phyloP scores from a whole-genome alignment of 2,113 vertebrate species.

The Furnarius figulus region DNA sequence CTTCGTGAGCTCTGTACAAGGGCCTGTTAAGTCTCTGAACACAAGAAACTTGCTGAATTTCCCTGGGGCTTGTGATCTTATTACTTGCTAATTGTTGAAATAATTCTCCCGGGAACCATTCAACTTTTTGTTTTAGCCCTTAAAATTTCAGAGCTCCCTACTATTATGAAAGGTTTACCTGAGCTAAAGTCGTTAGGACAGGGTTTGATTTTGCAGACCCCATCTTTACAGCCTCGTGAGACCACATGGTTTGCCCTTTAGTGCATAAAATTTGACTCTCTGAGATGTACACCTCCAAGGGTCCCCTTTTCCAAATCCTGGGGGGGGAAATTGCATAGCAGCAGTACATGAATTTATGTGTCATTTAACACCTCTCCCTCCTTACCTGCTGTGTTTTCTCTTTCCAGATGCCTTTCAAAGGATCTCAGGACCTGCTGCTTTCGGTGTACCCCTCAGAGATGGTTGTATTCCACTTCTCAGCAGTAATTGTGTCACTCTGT shows the following conservation, averaged over 20 bases:
- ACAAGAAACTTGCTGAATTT: slow-evolving; percentile 18
- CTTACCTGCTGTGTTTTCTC: not conserved
- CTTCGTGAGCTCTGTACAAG: not conserved
- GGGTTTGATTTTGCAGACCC: not conserved
- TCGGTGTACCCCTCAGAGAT: not conserved
- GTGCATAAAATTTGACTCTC: not conserved
- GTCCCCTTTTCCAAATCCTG: not conserved
- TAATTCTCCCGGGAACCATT: slow-evolving; percentile 7
- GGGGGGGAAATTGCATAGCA: not conserved
- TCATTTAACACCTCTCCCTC: not conserved
- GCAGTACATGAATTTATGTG: not conserved
- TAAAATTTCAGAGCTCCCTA: slow-evolving; percentile 3
- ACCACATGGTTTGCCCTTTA: not conserved
- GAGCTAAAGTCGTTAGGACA: slow-evolving; percentile 2
- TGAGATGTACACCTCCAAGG: not conserved
- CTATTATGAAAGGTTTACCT: not conserved
- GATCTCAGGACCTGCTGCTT: not conserved
- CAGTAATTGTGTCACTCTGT: not conserved
- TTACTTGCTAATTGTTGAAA: not conserved
- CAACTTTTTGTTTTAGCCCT: not conserved
- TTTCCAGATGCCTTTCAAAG: not conserved
- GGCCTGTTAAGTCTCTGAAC: not conserved
- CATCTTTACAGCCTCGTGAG: not conserved
- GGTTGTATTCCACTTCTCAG: not conserved
- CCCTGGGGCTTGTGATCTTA: not conserved